Evolutionary conservation across 2,113 vertebrate genomes (phyloP), one percentile per base, ranked within the genome.

Genomic region (Galemys pyrenaicus): DNA sequence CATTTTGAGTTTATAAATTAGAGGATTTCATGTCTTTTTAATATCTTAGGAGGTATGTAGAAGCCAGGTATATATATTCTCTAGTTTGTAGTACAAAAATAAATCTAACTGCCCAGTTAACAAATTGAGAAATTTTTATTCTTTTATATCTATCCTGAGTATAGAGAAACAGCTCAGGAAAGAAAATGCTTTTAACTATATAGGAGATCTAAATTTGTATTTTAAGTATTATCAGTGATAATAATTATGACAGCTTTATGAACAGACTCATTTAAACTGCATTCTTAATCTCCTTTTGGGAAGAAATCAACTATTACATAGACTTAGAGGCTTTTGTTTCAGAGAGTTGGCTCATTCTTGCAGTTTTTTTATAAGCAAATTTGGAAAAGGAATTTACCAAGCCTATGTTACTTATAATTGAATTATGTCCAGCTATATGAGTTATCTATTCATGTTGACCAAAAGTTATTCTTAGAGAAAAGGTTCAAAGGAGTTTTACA

Each of bases 1-100:
- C 81, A 96, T 98, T 96, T 96, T 97, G 92, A 97, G 95, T 97
- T 97, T 97, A 86, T 97, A 97, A 98, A 92, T 97, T 96, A 97
- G 87, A 96, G 75, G 71, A 92, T 96, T 95, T 94, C 37, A 30
- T 85, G 28, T 95, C n/a, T 95, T 91, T 51, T 51, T 17, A 51
- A 28, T 83, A 60, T 91, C 28, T 89, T 77, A 89, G 41, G 56
- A 94, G 51, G 17, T 92, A 65, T 87, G 16, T 87, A 54, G 86
- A 84, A 82, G 39, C 74, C 28, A 89, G 28, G 82, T 10, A 78
- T 24, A 8, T 79, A 83, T 87, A 22, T 95, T 95, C 68, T 93
- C 7, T 91, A 84, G 37, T 70, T 94, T 80, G 89, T 71, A 84
- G 49, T 49, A 95, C 39, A 93, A 71, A 94, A 95, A 85, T 85